Percentiles rank a stretch among this genome's conserved stretches.
These are phyloP conservation scores for Lasioglossum morio DNA, from an alignment of 2,888 invertebrate genomes.

Conservation along the genomic window DNA sequence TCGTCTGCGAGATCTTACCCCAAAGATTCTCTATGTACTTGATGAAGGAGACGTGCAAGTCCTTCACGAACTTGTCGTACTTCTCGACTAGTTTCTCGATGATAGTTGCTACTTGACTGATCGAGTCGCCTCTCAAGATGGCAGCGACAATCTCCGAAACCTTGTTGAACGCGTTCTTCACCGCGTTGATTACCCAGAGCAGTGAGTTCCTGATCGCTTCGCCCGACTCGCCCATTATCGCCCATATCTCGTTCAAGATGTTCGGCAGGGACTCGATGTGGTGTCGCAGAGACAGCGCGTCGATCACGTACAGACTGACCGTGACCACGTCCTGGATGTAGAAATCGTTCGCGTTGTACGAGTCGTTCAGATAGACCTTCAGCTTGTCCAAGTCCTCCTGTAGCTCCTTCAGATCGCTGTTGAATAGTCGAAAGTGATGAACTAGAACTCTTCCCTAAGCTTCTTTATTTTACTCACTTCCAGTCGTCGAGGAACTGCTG, in stretches of 20 bases:
- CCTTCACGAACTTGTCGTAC: conserved; percentile 92
- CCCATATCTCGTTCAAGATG: conserved; percentile 93
- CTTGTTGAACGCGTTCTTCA: conserved; percentile 90
- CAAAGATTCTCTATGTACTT: conserved; percentile 91
- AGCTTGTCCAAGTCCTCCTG: conserved; percentile 91
- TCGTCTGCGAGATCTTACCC: conserved; percentile 88
- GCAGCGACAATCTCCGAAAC: conserved; percentile 89
- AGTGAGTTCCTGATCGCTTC: conserved; percentile 91
- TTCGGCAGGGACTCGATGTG: conserved; percentile 92
- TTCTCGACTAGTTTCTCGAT: conserved; percentile 90
- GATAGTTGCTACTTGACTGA: conserved; percentile 89
- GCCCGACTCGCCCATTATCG: conserved; percentile 94
- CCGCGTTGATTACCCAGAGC: conserved; percentile 90
- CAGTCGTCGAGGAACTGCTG: conserved; percentile 90
- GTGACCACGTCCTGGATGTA: conserved; percentile 92
- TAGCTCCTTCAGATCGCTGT: conserved; percentile 89
- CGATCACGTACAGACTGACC: conserved; percentile 89
- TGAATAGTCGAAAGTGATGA: background rate
- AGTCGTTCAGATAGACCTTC: conserved; percentile 89
- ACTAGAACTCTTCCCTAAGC: background rate
- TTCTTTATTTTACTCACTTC: conserved; percentile 83
- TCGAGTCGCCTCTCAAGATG: conserved; percentile 90
- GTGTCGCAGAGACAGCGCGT: conserved; percentile 91
- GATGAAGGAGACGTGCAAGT: conserved; percentile 89
- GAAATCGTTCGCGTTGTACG: conserved; percentile 93